These are phyloP conservation scores for Ficedula albicollis DNA, from an alignment of 2,797 vertebrate genomes.

Conservation along the genomic window DNA sequence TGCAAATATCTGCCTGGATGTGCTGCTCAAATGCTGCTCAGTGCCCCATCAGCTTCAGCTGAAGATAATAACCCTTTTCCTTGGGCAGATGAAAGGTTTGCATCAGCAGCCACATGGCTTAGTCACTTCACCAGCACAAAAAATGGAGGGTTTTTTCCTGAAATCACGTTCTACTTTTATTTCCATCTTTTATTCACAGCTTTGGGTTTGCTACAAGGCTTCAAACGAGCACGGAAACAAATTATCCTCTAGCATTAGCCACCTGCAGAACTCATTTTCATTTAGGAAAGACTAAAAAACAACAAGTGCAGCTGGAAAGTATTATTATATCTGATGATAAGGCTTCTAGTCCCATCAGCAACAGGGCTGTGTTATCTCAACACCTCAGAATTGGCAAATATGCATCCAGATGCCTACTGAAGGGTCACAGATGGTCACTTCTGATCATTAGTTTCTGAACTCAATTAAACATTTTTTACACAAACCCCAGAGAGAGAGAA, in stretches of 20 bases:
- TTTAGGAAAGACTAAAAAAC: constrained; percentile 40
- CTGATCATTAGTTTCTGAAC: background rate
- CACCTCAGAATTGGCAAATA: constrained; percentile 1
- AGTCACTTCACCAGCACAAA: constrained; percentile 6
- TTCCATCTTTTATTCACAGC: constrained; percentile 25
- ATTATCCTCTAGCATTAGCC: constrained; percentile 19
- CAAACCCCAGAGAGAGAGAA: background rate
- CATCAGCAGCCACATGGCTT: background rate
- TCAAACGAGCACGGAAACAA: constrained; percentile 35
- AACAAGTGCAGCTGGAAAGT: constrained; percentile 28
- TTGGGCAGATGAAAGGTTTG: constrained; percentile 49
- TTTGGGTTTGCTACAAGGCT: constrained; percentile 16
- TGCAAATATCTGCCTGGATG: constrained; percentile 44
- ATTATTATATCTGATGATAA: background rate
- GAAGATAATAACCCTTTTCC: constrained; percentile 33
- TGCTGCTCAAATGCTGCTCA: constrained; percentile 25
- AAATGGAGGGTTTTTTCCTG: background rate
- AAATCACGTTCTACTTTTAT: constrained; percentile 41
- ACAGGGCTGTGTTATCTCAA: background rate
- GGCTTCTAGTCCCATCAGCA: background rate
- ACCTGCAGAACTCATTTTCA: constrained; percentile 47
- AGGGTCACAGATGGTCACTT: constrained; percentile 33
- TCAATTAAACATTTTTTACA: background rate
- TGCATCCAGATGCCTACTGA: background rate
- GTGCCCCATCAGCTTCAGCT: constrained; percentile 2